Conservation (phyloP, 2,113 vertebrate genomes). For the Bostrychus sinensis region DNA sequence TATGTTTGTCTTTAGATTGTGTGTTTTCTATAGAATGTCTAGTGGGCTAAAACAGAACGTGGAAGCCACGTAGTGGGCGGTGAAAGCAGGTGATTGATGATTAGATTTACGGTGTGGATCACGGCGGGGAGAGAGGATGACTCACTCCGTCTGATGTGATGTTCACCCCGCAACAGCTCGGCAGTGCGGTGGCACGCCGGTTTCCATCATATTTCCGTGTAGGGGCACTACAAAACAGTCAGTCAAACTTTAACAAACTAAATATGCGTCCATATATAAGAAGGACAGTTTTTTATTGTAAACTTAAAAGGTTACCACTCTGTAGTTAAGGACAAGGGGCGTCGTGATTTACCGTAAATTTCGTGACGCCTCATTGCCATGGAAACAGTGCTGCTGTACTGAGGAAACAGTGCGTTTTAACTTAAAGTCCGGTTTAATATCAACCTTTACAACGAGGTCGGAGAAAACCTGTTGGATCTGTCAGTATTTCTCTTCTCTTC, state of each 20-base stretch:
- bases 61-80: conserved; percentile 39
- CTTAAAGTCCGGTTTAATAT: too few species aligned
- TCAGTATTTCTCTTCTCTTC: background rate
- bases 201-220: conserved; percentile 16
- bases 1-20: rapidly evolving
- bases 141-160: conserved; percentile 75
- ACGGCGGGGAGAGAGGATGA: conserved; percentile 72
- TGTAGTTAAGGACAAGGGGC: conserved; percentile 21
- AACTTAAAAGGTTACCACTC: conserved; percentile 35
- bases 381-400: conserved; percentile 75
- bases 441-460: conserved; percentile 52
- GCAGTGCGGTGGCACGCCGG: conserved; percentile 70
- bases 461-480: conserved; percentile 65
- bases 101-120: conserved; percentile 69
- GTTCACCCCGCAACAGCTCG: conserved; percentile 73
- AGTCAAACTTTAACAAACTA: conserved; percentile 55
- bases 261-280: background rate
- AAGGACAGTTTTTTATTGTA: background rate
- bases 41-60: background rate
- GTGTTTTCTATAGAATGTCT: too few species aligned
- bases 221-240: background rate
- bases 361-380: conserved; percentile 82
- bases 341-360: conserved; percentile 73
- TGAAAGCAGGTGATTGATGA: conserved; percentile 61
- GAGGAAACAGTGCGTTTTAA: conserved; percentile 65